phyloP scores from a whole-genome alignment of 2,113 vertebrate genomes.

The Bagarius yarrelli region DNA sequence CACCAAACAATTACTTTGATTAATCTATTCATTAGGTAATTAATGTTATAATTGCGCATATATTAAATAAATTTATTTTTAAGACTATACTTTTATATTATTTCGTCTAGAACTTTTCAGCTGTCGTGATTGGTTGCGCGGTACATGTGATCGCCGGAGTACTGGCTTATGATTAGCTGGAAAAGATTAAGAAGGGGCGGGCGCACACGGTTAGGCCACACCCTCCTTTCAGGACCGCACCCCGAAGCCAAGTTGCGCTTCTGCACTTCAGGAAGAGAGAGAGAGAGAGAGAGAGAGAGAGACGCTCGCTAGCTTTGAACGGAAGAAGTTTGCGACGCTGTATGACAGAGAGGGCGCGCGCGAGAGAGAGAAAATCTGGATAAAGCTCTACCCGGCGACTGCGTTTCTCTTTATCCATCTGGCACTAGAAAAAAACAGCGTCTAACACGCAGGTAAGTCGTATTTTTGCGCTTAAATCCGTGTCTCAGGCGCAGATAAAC shows the following conservation, averaged over 20 bases:
- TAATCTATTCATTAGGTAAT: no score
- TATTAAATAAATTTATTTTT: background rate
- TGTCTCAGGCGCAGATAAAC: background rate
- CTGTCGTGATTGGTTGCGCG: constrained; percentile 64
- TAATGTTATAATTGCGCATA: no score
- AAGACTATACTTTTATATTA: background rate
- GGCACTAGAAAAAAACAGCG: background rate
- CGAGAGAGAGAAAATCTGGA: constrained; percentile 16
- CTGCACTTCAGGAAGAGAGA: constrained; percentile 51
- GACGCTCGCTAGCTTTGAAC: constrained; percentile 15
- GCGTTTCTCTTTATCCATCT: constrained; percentile 12
- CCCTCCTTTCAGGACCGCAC: constrained; percentile 66
- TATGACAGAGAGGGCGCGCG: constrained; percentile 45
- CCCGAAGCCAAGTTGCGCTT: constrained; percentile 57
- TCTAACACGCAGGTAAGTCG: background rate
- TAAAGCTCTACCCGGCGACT: background rate
- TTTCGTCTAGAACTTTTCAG: background rate
- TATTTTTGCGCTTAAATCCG: background rate
- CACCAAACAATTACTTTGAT: no score
- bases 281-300: constrained; percentile 23
- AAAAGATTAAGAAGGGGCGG: constrained; percentile 37
- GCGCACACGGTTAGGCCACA: constrained; percentile 17
- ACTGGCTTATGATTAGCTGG: background rate
- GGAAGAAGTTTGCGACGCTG: constrained; percentile 26
- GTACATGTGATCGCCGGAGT: background rate